Conservation (phyloP, 1,140 invertebrate species). For the Macrocentrus cingulum region DNA sequence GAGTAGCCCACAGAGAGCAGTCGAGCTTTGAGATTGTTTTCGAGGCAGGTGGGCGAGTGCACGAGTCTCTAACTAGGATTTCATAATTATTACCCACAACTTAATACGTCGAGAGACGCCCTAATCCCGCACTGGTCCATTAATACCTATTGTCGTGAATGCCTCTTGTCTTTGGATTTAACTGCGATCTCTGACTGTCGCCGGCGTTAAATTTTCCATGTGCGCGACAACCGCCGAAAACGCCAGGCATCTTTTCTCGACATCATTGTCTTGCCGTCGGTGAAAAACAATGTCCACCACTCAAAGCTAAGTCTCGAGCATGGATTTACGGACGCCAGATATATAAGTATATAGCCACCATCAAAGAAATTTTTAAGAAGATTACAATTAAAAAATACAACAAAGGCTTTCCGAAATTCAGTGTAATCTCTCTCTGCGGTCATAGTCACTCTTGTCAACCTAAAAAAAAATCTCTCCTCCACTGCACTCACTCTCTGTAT, state of each 20-base stretch:
- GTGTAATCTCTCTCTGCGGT: not conserved
- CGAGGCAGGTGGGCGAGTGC: slow-evolving; percentile 28
- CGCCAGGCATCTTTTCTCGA: not conserved
- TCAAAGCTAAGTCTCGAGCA: not conserved
- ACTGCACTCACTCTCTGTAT: too few species aligned
- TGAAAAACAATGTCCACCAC: not conserved
- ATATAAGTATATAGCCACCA: too few species aligned
- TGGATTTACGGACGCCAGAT: not conserved
- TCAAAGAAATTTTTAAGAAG: not conserved
- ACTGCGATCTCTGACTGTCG: not conserved
- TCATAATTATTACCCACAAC: slow-evolving; percentile 27
- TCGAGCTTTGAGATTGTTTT: slow-evolving; percentile 6
- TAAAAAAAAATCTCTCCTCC: too few species aligned
- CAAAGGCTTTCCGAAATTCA: not conserved
- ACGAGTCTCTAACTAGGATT: slow-evolving; percentile 27
- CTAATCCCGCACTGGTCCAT: slow-evolving; percentile 2
- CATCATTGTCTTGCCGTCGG: slow-evolving; percentile 2
- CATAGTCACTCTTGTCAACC: too few species aligned
- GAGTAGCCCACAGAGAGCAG: slow-evolving; percentile 13
- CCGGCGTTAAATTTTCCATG: not conserved
- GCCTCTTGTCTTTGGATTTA: too few species aligned
- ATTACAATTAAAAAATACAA: slow-evolving; percentile 18
- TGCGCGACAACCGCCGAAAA: not conserved
- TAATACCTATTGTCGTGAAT: slow-evolving; percentile 15
- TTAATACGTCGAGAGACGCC: slow-evolving; percentile 12